Conservation (phyloP, 1,140 invertebrate species). For the Bombus difficillimus region DNA sequence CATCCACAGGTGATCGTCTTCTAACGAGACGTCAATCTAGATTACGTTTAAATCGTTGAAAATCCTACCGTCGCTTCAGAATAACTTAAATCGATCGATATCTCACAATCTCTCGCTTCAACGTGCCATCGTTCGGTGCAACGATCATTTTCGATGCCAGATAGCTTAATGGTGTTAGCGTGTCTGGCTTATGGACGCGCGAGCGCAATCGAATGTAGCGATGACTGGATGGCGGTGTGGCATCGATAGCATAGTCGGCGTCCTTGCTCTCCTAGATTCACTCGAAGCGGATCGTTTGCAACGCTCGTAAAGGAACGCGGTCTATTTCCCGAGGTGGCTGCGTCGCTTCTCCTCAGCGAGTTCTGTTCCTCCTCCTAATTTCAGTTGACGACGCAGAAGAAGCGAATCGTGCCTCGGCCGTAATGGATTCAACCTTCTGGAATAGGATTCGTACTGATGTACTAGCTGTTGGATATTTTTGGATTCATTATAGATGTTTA, state of each 20-base stretch:
- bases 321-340: slow-evolving; percentile 56
- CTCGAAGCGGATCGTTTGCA: slow-evolving; percentile 53
- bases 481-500: too few relatives aligned
- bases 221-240: not conserved
- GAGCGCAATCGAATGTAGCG: not conserved
- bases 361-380: slow-evolving; percentile 18
- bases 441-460: not conserved
- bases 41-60: not conserved
- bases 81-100: too few relatives aligned
- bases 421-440: slow-evolving; percentile 7
- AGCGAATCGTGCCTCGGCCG: not conserved
- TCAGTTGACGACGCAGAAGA: slow-evolving; percentile 3
- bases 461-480: too few relatives aligned
- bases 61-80: not conserved
- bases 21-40: not conserved
- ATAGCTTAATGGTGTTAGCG: not conserved
- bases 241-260: slow-evolving; percentile 59
- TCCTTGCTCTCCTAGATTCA: slow-evolving; percentile 68
- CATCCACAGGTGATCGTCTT: too few relatives aligned
- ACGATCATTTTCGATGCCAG: not conserved
- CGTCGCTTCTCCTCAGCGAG: not conserved
- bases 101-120: not conserved
- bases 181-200: not conserved
- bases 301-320: slow-evolving; percentile 61
- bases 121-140: not conserved